These are phyloP conservation scores for Oreohelix idahoensis DNA, from an alignment of 1,140 invertebrate species.

Conservation along the genomic window DNA sequence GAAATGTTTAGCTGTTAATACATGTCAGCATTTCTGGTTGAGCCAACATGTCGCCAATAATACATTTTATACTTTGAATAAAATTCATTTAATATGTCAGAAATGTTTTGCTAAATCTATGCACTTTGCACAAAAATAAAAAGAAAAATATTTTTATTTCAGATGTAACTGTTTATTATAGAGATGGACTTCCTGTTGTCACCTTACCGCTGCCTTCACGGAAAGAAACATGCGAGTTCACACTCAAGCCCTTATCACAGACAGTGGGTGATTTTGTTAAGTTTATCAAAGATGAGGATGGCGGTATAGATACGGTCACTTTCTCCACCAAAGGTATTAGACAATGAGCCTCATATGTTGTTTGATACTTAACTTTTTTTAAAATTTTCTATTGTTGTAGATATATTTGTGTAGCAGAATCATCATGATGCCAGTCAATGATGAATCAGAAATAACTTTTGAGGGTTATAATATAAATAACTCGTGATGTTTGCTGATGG, in stretches of 20 bases:
- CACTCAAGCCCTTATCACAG: constrained; percentile 90
- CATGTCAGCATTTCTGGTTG: too few relatives aligned
- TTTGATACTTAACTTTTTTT: background rate
- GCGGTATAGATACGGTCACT: constrained; percentile 88
- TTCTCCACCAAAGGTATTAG: constrained; percentile 81
- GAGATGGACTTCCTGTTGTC: constrained; percentile 88
- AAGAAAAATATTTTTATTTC: constrained; percentile 17
- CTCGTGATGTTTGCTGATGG: too few relatives aligned
- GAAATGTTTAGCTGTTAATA: too few relatives aligned
- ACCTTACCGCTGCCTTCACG: constrained; percentile 93
- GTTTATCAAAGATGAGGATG: constrained; percentile 90
- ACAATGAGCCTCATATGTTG: background rate
- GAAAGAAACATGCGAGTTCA: constrained; percentile 90
- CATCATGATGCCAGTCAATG: too few relatives aligned
- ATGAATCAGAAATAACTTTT: too few relatives aligned
- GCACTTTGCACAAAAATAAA: background rate
- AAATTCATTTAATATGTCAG: too few relatives aligned
- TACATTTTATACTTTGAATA: too few relatives aligned
- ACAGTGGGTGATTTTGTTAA: constrained; percentile 91
- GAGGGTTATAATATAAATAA: too few relatives aligned
- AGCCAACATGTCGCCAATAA: too few relatives aligned
- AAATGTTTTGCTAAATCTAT: too few relatives aligned
- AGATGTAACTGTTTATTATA: constrained; percentile 66
- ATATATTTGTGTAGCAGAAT: too few relatives aligned
- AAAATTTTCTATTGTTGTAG: too few relatives aligned